Percentiles rank a stretch among this genome's conserved stretches.
These are phyloP conservation scores for Prunella strophiata DNA, from an alignment of 2,797 vertebrate species.

Conservation along the genomic window DNA sequence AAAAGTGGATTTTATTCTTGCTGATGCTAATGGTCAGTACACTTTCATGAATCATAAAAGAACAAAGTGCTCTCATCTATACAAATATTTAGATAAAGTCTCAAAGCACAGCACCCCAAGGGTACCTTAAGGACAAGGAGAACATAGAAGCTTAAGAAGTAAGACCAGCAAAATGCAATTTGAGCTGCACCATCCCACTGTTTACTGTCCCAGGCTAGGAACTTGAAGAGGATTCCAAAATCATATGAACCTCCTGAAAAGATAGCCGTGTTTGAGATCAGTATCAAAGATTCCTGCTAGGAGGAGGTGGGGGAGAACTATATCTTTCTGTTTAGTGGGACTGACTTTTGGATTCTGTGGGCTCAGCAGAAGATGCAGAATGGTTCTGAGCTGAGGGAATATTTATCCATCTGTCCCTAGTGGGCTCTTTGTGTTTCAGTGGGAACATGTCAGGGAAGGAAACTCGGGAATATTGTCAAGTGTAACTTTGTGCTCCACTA, in stretches of 20 bases:
- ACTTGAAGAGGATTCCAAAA: neutral
- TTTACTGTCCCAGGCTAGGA: neutral
- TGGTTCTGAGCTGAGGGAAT: neutral
- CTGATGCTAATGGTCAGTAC: slow-evolving; percentile 56
- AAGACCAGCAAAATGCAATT: neutral
- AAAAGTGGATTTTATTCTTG: slow-evolving; percentile 48
- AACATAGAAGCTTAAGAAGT: neutral
- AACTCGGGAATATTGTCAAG: neutral
- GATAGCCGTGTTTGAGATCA: fast-evolving
- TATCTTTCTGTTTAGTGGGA: neutral
- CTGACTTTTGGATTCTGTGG: neutral
- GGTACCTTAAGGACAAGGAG: slow-evolving; percentile 32
- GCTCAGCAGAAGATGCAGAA: neutral
- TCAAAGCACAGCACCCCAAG: neutral
- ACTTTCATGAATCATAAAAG: slow-evolving; percentile 61
- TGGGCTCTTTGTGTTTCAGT: fast-evolving
- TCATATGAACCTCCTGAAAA: neutral
- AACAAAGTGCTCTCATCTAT: neutral
- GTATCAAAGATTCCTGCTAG: neutral
- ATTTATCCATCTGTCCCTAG: neutral
- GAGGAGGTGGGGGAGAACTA: neutral
- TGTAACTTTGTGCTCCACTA: neutral
- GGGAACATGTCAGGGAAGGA: neutral
- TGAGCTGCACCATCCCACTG: neutral
- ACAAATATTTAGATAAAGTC: slow-evolving; percentile 32